Evolutionary conservation across 2,797 vertebrate genomes (phyloP).

Genomic region (Brotula barbata): DNA sequence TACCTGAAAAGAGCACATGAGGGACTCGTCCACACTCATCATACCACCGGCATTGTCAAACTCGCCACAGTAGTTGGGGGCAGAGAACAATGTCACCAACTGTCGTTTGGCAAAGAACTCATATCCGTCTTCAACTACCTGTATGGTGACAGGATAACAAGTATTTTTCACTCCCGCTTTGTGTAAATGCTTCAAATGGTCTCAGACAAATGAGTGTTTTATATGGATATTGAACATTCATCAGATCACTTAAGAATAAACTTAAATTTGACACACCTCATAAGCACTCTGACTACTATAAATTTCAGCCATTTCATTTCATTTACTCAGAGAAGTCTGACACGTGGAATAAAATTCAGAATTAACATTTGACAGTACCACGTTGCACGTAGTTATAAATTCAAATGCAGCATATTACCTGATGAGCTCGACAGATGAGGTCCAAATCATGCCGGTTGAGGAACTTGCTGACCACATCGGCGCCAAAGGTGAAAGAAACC

Average conservation of each 20-base stretch:
- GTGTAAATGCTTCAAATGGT: too few species aligned
- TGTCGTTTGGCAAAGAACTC: constrained; percentile 95
- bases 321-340: too few species aligned
- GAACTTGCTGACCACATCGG: constrained; percentile 95
- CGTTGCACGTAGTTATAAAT: neutral
- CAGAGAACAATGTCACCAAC: constrained; percentile 92
- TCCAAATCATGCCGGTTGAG: constrained; percentile 94
- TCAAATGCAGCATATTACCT: constrained; percentile 74
- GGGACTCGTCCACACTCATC: constrained; percentile 96
- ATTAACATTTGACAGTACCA: neutral
- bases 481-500: constrained; percentile 93
- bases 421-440: constrained; percentile 93
- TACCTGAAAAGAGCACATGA: constrained; percentile 97
- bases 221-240: too few species aligned
- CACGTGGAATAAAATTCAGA: too few species aligned
- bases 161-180: too few species aligned
- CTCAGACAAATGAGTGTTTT: too few species aligned
- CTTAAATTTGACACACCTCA: too few species aligned
- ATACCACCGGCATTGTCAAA: constrained; percentile 95
- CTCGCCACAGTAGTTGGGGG: constrained; percentile 93
- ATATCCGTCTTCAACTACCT: constrained; percentile 94
- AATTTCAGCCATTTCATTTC: too few species aligned
- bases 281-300: too few species aligned
- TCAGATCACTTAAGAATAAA: too few species aligned
- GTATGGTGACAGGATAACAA: constrained; percentile 24